Conservation (phyloP, 2,797 vertebrate genomes). For the Schizothorax lantsangensis region DNA sequence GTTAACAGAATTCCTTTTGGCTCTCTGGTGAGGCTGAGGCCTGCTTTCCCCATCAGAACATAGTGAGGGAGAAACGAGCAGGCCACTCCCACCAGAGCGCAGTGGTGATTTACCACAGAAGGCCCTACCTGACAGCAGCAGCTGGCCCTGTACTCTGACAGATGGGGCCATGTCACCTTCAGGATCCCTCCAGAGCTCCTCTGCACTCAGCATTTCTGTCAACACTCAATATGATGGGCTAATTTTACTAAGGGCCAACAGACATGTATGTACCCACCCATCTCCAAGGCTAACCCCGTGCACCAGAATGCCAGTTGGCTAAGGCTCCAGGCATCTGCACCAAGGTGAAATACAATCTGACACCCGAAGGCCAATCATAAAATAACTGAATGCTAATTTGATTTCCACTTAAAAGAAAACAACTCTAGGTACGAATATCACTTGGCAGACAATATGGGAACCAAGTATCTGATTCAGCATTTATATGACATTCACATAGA, state of each 20-base stretch:
- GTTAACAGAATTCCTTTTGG: conserved; percentile 65
- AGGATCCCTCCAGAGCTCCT: conserved; percentile 72
- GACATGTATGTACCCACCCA: conserved; percentile 24
- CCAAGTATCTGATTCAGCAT: conserved; percentile 17
- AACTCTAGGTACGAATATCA: not conserved
- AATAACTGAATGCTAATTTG: conserved; percentile 21
- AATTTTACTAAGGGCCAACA: conserved; percentile 76
- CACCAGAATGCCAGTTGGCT: conserved; percentile 29
- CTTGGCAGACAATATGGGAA: conserved; percentile 31
- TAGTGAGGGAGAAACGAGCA: conserved; percentile 40
- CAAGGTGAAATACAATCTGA: conserved; percentile 38
- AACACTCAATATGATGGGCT: conserved; percentile 82
- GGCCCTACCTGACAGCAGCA: conserved; percentile 78
- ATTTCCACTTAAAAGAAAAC: conserved; percentile 18
- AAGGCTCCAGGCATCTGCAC: conserved; percentile 22
- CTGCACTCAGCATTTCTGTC: conserved; percentile 83
- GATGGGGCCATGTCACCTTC: conserved; percentile 76
- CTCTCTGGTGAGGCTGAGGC: conserved; percentile 47
- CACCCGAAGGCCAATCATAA: conserved; percentile 6
- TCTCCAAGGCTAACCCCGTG: conserved; percentile 18
- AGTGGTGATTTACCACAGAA: conserved; percentile 60
- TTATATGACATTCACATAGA: not conserved
- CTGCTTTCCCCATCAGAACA: conserved; percentile 74
- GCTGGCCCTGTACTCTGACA: conserved; percentile 76
- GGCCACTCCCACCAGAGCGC: conserved; percentile 59